Conservation (phyloP, 2,797 vertebrate genomes). For the Gambelia wislizenii region DNA sequence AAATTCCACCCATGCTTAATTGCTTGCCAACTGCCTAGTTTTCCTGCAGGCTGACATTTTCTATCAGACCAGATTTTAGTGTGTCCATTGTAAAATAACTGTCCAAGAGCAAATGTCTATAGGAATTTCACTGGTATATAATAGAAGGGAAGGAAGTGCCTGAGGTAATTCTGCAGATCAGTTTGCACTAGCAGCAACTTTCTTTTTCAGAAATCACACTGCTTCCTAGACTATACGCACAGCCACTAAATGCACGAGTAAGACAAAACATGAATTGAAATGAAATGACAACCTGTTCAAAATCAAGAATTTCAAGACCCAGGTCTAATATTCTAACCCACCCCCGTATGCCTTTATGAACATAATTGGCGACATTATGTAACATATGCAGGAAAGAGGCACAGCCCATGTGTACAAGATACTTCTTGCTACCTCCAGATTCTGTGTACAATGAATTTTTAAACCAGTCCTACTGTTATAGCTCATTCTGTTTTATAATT, state of each 20-base stretch:
- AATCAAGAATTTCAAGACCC: neutral
- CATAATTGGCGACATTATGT: neutral
- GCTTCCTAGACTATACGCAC: neutral
- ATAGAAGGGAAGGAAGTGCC: neutral
- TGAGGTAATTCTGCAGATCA: neutral
- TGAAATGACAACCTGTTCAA: neutral
- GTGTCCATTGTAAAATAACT: neutral
- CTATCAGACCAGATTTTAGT: neutral
- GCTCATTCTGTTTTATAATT: slow-evolving; percentile 3
- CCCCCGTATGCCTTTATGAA: neutral
- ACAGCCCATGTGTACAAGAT: neutral
- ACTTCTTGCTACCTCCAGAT: neutral
- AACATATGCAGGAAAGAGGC: neutral
- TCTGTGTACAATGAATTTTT: neutral
- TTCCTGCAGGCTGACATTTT: neutral
- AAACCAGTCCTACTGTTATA: neutral
- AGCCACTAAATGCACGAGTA: neutral
- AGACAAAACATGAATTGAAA: neutral
- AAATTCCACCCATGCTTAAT: neutral
- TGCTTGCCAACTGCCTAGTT: neutral
- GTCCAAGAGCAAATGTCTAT: neutral
- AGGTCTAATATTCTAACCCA: neutral
- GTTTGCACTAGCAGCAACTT: neutral
- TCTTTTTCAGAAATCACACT: neutral
- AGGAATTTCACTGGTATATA: too few species aligned